Evolutionary conservation across 2,113 vertebrate species (phyloP).

Genomic region (Grus americana): DNA sequence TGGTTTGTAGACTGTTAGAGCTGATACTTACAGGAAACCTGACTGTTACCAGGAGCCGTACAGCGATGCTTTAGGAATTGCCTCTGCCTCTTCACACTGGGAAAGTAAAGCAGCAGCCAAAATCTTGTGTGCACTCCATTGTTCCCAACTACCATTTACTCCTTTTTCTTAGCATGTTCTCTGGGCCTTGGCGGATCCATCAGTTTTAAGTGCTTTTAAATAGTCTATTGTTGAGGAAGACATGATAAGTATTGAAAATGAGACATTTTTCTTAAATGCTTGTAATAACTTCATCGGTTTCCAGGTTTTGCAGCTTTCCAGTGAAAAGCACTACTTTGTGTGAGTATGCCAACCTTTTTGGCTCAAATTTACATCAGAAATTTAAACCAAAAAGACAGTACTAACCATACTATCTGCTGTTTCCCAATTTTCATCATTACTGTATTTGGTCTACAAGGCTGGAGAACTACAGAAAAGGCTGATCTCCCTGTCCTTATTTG

Average conservation of each 20-base stretch:
- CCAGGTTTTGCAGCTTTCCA: background rate
- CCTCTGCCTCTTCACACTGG: background rate
- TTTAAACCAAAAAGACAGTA: background rate
- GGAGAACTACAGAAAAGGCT: background rate
- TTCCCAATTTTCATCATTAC: background rate
- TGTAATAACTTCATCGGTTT: background rate
- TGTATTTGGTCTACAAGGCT: background rate
- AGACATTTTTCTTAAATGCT: background rate
- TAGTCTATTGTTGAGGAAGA: background rate
- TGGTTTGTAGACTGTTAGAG: background rate
- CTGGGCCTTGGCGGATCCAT: background rate
- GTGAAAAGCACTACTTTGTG: background rate
- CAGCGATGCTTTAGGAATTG: background rate
- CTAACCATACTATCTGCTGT: background rate
- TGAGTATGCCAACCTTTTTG: background rate
- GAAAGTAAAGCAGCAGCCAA: background rate
- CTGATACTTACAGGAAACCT: background rate
- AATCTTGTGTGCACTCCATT: background rate
- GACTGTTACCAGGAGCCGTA: background rate
- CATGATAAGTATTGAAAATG: background rate
- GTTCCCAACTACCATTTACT: background rate
- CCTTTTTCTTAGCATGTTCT: background rate
- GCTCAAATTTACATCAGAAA: background rate
- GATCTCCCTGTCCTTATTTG: background rate
- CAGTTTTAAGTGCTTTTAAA: background rate